A percentile compares a stretch with the other conserved stretches of the same genome.
These are phyloP conservation scores for Macrobrachium nipponense DNA, from an alignment of 1,140 invertebrate genomes.

Conservation along the genomic window DNA sequence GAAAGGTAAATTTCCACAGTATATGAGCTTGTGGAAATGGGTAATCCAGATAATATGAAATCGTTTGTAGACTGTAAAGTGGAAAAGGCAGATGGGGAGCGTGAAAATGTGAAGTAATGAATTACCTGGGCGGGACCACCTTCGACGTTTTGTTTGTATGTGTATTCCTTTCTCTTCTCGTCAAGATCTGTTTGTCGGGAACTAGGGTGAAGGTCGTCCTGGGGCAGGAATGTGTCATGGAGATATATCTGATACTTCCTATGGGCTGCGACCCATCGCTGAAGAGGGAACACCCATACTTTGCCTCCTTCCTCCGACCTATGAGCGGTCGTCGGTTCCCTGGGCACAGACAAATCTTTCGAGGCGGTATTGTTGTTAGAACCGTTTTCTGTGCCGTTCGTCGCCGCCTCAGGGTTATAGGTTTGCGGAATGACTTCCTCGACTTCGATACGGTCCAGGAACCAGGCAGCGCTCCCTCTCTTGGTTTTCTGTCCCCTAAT, in stretches of 20 bases:
- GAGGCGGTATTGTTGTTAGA: background rate
- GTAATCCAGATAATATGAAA: no score
- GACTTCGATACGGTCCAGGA: conserved; percentile 64
- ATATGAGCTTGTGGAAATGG: no score
- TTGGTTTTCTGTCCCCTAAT: conserved; percentile 49
- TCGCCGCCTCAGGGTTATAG: conserved; percentile 41
- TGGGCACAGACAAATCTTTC: background rate
- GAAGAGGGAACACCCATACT: conserved; percentile 69
- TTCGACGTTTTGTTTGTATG: conserved; percentile 67
- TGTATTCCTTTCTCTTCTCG: conserved; percentile 67
- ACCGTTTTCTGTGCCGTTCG: background rate
- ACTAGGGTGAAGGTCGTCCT: conserved; percentile 68
- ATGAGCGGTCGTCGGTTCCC: conserved; percentile 13
- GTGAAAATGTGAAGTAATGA: no score
- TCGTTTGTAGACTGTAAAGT: no score
- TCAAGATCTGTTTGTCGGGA: conserved; percentile 68
- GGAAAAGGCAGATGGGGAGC: background rate
- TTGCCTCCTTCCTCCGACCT: background rate
- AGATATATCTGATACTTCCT: conserved; percentile 69
- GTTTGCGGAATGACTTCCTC: conserved; percentile 44
- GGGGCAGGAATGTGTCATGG: conserved; percentile 70
- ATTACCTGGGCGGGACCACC: conserved; percentile 70
- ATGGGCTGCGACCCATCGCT: conserved; percentile 70
- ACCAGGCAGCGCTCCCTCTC: conserved; percentile 63
- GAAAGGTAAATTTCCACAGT: background rate